phyloP scores from a whole-genome alignment of 2,113 vertebrate species.

The Dromiciops gliroides region DNA sequence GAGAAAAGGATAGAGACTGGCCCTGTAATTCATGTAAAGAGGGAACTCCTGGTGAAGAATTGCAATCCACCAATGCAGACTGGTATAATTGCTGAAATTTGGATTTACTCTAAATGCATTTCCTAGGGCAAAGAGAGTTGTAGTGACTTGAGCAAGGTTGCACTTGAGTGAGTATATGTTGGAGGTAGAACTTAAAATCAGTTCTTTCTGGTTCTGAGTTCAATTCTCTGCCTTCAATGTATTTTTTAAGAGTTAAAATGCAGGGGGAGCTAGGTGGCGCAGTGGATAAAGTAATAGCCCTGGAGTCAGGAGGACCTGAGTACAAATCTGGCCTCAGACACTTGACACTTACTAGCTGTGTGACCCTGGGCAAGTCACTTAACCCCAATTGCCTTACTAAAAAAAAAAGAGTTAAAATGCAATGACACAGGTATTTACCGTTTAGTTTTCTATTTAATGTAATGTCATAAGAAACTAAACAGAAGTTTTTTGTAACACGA shows the following conservation, averaged over 20 bases:
- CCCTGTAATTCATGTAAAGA: not conserved
- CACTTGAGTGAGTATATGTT: not conserved
- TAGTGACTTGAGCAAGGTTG: not conserved
- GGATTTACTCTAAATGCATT: too few relatives aligned
- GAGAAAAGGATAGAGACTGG: too few relatives aligned
- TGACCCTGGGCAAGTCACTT: too few relatives aligned
- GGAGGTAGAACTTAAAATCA: not conserved
- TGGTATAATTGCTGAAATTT: not conserved
- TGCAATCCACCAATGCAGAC: not conserved
- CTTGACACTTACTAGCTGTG: too few relatives aligned
- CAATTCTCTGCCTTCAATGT: not conserved
- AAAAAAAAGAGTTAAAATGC: not conserved
- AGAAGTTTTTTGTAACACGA: not conserved
- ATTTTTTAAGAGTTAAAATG: not conserved
- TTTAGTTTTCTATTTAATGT: not conserved
- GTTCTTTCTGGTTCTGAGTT: not conserved
- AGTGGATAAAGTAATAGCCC: too few relatives aligned
- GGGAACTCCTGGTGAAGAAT: not conserved
- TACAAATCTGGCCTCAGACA: too few relatives aligned
- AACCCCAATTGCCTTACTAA: too few relatives aligned
- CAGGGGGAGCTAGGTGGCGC: too few relatives aligned
- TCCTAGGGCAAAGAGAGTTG: not conserved
- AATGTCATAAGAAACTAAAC: not conserved
- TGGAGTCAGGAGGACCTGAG: too few relatives aligned
- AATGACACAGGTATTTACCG: not conserved